A percentile compares a stretch with the other conserved stretches of the same genome.
Evolutionary conservation across 2,113 vertebrate genomes (phyloP).

Genomic region (Elanus axillaris): DNA sequence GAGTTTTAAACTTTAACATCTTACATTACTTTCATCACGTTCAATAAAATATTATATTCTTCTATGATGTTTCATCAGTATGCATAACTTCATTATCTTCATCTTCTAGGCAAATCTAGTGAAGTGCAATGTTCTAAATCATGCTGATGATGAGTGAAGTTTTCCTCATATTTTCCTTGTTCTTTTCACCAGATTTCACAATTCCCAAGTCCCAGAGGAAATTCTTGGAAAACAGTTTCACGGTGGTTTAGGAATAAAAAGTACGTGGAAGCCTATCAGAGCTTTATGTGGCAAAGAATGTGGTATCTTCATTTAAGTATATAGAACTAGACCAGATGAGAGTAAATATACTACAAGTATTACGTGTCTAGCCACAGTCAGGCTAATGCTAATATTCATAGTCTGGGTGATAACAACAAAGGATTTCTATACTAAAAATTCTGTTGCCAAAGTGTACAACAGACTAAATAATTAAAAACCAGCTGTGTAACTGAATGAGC

Average conservation of each 20-base stretch:
- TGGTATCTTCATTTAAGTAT: background rate
- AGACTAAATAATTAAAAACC: background rate
- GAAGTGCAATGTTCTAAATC: background rate
- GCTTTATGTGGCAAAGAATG: background rate
- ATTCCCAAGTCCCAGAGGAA: background rate
- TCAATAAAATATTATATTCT: background rate
- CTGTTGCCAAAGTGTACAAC: background rate
- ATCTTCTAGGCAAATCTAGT: background rate
- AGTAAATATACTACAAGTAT: background rate
- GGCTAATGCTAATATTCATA: background rate
- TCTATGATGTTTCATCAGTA: background rate
- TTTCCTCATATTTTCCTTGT: background rate
- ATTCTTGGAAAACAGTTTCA: background rate
- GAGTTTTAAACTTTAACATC: background rate
- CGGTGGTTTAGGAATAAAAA: background rate
- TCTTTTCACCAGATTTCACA: background rate
- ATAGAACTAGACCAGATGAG: background rate
- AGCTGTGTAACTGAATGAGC: background rate
- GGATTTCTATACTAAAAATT: background rate
- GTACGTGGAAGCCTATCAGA: background rate
- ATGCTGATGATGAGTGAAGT: background rate
- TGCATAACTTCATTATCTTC: background rate
- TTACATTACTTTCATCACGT: background rate
- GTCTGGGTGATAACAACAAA: background rate
- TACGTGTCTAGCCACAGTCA: background rate